A percentile compares a stretch with the other conserved stretches of the same genome.
Conservation (phyloP, 2,888 invertebrate species). For the Tineola bisselliella region DNA sequence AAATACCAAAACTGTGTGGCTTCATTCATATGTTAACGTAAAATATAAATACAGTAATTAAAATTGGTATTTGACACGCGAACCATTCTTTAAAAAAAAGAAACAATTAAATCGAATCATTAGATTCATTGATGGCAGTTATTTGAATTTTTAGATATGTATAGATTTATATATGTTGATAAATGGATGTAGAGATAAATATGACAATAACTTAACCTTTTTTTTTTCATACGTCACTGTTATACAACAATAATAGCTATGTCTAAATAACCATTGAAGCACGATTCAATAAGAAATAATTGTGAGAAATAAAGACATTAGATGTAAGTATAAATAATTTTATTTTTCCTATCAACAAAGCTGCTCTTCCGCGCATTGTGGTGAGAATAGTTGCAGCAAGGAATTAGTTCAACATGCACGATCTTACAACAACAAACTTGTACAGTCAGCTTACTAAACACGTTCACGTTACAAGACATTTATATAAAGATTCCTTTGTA, state of each 20-base stretch:
- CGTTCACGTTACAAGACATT: no score
- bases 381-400: constrained; percentile 2
- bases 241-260: no score
- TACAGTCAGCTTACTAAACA: neutral
- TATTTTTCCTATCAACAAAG: constrained; percentile 8
- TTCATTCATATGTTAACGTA: neutral
- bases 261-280: neutral
- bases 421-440: constrained; percentile 8
- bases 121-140: neutral
- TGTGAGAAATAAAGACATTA: constrained; percentile 9
- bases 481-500: neutral
- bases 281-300: neutral
- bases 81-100: neutral
- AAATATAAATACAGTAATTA: neutral
- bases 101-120: neutral
- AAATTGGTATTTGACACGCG: neutral
- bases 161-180: no score
- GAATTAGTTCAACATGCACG: constrained; percentile 12
- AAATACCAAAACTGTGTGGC: neutral
- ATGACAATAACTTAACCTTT: no score
- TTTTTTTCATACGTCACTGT: no score
- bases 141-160: no score
- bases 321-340: neutral
- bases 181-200: no score
- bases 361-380: constrained; percentile 13